Evolutionary conservation across 2,113 vertebrate genomes (phyloP).

Genomic region (Oncorhynchus mykiss): DNA sequence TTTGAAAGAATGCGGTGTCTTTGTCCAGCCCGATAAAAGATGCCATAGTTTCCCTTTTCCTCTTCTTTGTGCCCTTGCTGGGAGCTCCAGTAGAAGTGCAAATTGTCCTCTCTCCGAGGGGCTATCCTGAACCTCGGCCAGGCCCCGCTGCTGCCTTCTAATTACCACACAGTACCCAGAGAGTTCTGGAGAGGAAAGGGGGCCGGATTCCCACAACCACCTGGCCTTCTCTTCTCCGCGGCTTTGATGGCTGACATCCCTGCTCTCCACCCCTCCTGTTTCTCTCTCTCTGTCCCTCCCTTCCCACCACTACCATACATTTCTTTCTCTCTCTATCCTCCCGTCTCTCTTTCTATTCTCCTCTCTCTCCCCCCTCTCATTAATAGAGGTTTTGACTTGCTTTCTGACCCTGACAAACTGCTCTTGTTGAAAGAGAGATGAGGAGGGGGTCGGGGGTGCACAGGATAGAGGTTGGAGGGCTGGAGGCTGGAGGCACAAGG

Average conservation of each 20-base stretch:
- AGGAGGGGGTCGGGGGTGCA: conserved; percentile 40
- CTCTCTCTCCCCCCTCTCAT: conserved; percentile 60
- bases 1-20: conserved; percentile 79
- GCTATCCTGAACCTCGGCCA: conserved; percentile 54
- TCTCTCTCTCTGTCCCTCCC: conserved; percentile 47
- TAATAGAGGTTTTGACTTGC: conserved; percentile 89
- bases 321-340: conserved; percentile 27
- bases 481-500: conserved; percentile 21
- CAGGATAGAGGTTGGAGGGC: too few relatives aligned
- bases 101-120: conserved; percentile 77
- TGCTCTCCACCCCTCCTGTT: conserved; percentile 61
- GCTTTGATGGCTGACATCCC: conserved; percentile 79
- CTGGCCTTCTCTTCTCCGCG: conserved; percentile 78
- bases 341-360: conserved; percentile 39
- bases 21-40: conserved; percentile 79
- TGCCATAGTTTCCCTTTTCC: conserved; percentile 81
- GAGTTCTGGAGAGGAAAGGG: conserved; percentile 54
- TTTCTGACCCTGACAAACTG: conserved; percentile 79
- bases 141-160: conserved; percentile 44
- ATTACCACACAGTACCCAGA: conserved; percentile 57
- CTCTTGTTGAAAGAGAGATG: conserved; percentile 80
- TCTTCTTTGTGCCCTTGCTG: conserved; percentile 71
- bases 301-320: conserved; percentile 63
- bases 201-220: conserved; percentile 71
- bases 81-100: conserved; percentile 81